Percentiles rank a stretch among this genome's conserved stretches.
Conservation (phyloP, 2,888 invertebrate species). For the Andricus curvator region DNA sequence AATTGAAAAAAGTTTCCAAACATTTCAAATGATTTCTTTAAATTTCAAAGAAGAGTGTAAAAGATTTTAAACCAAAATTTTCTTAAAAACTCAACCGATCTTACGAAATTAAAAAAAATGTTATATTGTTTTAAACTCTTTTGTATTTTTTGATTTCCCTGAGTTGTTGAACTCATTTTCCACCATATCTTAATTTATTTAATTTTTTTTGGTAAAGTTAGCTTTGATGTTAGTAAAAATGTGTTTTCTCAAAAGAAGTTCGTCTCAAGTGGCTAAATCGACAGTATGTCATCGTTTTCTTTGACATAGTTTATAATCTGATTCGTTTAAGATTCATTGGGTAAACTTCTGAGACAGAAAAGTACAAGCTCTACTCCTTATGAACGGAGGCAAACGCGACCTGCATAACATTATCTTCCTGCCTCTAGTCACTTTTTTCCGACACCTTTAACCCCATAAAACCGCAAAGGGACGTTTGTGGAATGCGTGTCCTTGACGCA, state of each 20-base stretch:
- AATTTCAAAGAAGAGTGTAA: no score
- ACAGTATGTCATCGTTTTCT: slow-evolving; percentile 4
- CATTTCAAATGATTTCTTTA: no score
- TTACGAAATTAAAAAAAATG: no score
- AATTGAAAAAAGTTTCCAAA: no score
- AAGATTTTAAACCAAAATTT: no score
- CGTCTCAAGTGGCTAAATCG: not conserved
- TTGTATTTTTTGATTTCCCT: no score
- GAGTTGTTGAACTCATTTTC: no score
- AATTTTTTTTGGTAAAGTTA: no score
- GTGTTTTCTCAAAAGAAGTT: not conserved
- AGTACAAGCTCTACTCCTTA: slow-evolving; percentile 7
- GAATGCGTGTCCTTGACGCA: slow-evolving; percentile 21
- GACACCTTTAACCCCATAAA: slow-evolving; percentile 26
- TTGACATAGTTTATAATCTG: not conserved
- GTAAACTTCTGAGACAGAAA: slow-evolving; percentile 1
- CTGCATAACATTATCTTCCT: slow-evolving; percentile 21
- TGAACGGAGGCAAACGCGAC: slow-evolving; percentile 23
- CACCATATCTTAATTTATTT: no score
- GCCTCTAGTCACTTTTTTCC: slow-evolving; percentile 20
- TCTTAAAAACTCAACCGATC: no score
- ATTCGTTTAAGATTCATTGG: slow-evolving; percentile 23
- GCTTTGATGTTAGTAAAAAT: no score
- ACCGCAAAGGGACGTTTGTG: slow-evolving; percentile 14
- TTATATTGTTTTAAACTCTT: no score